A percentile compares a stretch with the other conserved stretches of the same genome.
Conservation (phyloP, 2,113 vertebrate species). For the Pitta sordida region DNA sequence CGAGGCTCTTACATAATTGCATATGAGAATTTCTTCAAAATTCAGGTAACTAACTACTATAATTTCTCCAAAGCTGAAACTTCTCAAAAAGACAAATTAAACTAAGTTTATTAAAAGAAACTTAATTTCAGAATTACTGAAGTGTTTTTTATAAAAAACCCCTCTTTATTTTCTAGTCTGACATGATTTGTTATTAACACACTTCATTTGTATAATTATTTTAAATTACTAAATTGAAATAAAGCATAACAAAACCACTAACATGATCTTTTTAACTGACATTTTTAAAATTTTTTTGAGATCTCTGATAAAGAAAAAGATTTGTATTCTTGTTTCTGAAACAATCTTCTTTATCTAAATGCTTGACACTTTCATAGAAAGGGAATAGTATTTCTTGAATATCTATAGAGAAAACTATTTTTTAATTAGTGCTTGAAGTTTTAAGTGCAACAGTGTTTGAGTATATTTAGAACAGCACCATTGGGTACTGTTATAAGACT, state of each 20-base stretch:
- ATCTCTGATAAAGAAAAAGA: neutral
- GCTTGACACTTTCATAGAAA: neutral
- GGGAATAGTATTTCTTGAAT: neutral
- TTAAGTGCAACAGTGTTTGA: neutral
- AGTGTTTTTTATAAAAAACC: neutral
- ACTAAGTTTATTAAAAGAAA: neutral
- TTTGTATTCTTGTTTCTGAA: neutral
- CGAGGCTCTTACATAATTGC: neutral
- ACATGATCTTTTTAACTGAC: neutral
- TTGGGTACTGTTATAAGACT: neutral
- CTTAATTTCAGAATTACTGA: neutral
- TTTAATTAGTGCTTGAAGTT: neutral
- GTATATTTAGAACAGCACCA: neutral
- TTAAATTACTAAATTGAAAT: neutral
- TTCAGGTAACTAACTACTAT: neutral
- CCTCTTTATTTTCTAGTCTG: neutral
- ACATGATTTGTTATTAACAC: neutral
- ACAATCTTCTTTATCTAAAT: neutral
- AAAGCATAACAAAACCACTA: neutral
- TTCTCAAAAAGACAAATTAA: neutral
- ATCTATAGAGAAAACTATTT: neutral
- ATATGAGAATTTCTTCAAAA: neutral
- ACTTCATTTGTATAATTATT: neutral
- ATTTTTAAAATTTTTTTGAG: neutral
- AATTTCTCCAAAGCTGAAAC: neutral